Conservation (phyloP, 2,888 invertebrate genomes). For the Watsonalla binaria region DNA sequence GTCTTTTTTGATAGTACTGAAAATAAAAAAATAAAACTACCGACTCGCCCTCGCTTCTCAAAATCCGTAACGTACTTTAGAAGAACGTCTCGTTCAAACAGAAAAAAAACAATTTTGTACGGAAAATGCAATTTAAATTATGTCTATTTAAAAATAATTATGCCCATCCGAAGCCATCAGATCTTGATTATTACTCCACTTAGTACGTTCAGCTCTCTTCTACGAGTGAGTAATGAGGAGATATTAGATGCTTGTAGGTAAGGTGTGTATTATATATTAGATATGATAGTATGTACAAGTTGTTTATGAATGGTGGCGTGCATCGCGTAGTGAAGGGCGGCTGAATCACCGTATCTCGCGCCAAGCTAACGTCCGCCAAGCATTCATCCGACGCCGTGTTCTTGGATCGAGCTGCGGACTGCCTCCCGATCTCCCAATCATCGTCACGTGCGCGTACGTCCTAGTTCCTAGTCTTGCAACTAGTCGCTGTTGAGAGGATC, state of each 20-base stretch:
- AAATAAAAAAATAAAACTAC: too few relatives aligned
- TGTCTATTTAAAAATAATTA: too few relatives aligned
- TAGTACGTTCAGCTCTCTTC: constrained; percentile 9
- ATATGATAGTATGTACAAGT: constrained; percentile 19
- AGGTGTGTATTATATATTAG: constrained; percentile 9
- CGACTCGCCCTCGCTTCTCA: too few relatives aligned
- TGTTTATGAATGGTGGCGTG: constrained; percentile 61
- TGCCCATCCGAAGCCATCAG: too few relatives aligned
- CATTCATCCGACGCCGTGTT: constrained; percentile 56
- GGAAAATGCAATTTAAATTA: too few relatives aligned
- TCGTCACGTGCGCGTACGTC: constrained; percentile 54
- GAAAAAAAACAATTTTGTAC: too few relatives aligned
- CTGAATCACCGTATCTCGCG: constrained; percentile 13
- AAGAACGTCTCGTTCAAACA: too few relatives aligned
- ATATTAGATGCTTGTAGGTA: background rate
- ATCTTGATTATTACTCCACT: too few relatives aligned
- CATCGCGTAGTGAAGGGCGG: constrained; percentile 33
- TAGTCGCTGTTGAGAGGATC: constrained; percentile 73
- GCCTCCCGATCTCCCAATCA: constrained; percentile 42
- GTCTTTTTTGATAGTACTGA: too few relatives aligned
- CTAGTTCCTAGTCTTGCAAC: constrained; percentile 59
- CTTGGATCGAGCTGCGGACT: constrained; percentile 59
- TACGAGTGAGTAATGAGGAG: constrained; percentile 20
- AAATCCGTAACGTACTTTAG: too few relatives aligned
- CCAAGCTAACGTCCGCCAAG: constrained; percentile 28